Evolutionary conservation across 1,140 invertebrate species (phyloP).

Genomic region (Scaptomyza hsui): DNA sequence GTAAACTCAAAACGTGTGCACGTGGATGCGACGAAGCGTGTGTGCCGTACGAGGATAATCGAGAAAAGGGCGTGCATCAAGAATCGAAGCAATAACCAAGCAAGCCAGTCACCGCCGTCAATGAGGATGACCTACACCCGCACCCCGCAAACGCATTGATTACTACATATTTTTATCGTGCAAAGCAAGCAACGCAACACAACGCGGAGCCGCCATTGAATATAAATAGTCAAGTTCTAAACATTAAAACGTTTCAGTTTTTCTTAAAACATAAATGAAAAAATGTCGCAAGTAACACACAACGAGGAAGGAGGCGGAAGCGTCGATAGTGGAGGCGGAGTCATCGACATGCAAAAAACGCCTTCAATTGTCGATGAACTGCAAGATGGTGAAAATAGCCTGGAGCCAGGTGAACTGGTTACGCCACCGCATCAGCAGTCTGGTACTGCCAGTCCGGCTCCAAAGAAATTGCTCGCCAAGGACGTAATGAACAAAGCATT

Average conservation of each 20-base stretch:
- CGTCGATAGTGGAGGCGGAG: background rate
- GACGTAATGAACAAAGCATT: slow-evolving; percentile 56
- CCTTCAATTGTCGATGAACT: slow-evolving; percentile 43
- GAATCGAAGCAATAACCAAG: slow-evolving; percentile 1
- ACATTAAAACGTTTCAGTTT: slow-evolving; percentile 28
- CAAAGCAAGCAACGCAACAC: slow-evolving; percentile 4
- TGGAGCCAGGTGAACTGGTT: slow-evolving; percentile 78
- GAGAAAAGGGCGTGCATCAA: slow-evolving; percentile 28
- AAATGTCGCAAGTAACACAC: slow-evolving; percentile 33
- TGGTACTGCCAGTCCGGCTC: slow-evolving; percentile 26
- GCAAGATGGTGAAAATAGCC: slow-evolving; percentile 67
- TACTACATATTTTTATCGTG: slow-evolving; percentile 43
- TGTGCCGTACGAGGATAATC: slow-evolving; percentile 16
- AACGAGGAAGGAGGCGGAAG: background rate
- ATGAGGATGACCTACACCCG: slow-evolving; percentile 43
- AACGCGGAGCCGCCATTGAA: slow-evolving; percentile 56
- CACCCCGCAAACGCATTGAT: slow-evolving; percentile 47
- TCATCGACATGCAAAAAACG: background rate
- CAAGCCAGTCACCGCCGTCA: slow-evolving; percentile 23
- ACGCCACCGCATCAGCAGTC: slow-evolving; percentile 68
- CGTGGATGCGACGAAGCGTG: slow-evolving; percentile 44
- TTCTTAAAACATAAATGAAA: background rate
- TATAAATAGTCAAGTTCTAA: slow-evolving; percentile 49
- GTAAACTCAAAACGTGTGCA: slow-evolving; percentile 46
- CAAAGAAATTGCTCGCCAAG: slow-evolving; percentile 56